phyloP scores from a whole-genome alignment of 2,888 invertebrate species.

The Diaperis boleti region DNA sequence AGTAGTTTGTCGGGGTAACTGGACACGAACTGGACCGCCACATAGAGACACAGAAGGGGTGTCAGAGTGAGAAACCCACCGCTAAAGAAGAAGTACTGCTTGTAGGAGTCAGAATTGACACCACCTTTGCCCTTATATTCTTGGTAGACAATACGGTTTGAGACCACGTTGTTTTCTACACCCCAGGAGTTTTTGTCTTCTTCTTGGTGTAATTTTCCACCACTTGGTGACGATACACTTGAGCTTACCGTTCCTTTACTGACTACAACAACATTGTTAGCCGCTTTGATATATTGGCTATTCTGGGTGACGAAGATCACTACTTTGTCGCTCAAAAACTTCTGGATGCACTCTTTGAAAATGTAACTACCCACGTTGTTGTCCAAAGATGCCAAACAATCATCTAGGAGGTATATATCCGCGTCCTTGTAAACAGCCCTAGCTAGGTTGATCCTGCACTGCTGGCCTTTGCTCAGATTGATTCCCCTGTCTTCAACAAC shows the following conservation, averaged over 20 bases:
- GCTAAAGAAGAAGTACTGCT: slow-evolving; percentile 44
- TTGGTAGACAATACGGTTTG: slow-evolving; percentile 32
- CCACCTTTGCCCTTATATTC: slow-evolving; percentile 36
- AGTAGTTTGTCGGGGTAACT: slow-evolving; percentile 43
- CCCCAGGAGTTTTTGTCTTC: no score
- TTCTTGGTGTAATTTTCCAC: background rate
- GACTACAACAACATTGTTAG: slow-evolving; percentile 66
- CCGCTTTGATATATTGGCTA: slow-evolving; percentile 66
- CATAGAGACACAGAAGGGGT: slow-evolving; percentile 25
- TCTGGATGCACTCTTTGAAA: slow-evolving; percentile 77
- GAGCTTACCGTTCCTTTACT: slow-evolving; percentile 50
- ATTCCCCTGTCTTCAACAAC: slow-evolving; percentile 83
- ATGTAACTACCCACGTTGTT: slow-evolving; percentile 76
- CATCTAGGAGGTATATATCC: slow-evolving; percentile 81
- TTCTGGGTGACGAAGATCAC: slow-evolving; percentile 66
- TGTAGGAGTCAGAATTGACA: slow-evolving; percentile 44
- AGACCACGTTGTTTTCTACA: background rate
- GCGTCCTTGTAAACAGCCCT: slow-evolving; percentile 79
- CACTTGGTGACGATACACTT: slow-evolving; percentile 70
- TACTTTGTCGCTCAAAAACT: slow-evolving; percentile 69
- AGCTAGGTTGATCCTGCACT: slow-evolving; percentile 80
- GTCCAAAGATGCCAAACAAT: slow-evolving; percentile 83
- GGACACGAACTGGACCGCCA: slow-evolving; percentile 34
- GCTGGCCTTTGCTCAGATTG: slow-evolving; percentile 83
- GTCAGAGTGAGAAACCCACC: slow-evolving; percentile 41